Evolutionary conservation across 2,797 vertebrate species (phyloP), one percentile per base, ranked within the genome.

Genomic region (Coregonus sp.): DNA sequence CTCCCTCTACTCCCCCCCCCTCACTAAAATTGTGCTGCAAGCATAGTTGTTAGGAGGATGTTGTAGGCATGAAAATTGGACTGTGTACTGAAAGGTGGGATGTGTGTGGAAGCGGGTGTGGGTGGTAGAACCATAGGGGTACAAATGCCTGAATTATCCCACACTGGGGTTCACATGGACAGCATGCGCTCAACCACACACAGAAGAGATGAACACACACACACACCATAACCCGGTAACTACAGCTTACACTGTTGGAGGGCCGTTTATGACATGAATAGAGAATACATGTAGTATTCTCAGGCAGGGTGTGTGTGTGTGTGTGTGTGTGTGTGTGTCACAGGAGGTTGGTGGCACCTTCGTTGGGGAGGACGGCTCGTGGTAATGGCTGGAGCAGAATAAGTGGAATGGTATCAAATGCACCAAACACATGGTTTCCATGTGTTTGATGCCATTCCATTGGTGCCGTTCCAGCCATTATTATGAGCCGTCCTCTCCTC

Each of bases 221-320:
- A 78, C 69, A 75, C 79, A 18, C 67, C 72, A 73, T 78, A 50
- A 87, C 87, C 87, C 85, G 80, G 84, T 84, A 86, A 70, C 80
- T 61, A 73, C 75, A 82, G 82, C 65, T 84, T 73, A 84, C 86
- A 0, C 89, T 67, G 72, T 83, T 81, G 89, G 88, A 78, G 89
- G 88, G 86, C 89, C 84, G 86, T 91, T 92, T 88, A 89, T n/a
- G 18, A 86, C 84, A 90, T 90, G 90, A 92, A 91, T 89, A 76
- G 78, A 61, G 80, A 79, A 86, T 90, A 89, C 90, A 92, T 92
- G 92, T 92, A 47, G 89, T 89, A 85, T 88, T 91, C 85, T 89
- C 89, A 86, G 87, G 74, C 87, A 86, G 86, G n/a, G 5, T 9
- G 59, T 9, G 20, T 25, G n/a, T 54, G 52, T 54, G 15, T 52